These are phyloP conservation scores for Gymnopithys bicolor DNA, from an alignment of 2,797 vertebrate genomes.

Conservation along the genomic window DNA sequence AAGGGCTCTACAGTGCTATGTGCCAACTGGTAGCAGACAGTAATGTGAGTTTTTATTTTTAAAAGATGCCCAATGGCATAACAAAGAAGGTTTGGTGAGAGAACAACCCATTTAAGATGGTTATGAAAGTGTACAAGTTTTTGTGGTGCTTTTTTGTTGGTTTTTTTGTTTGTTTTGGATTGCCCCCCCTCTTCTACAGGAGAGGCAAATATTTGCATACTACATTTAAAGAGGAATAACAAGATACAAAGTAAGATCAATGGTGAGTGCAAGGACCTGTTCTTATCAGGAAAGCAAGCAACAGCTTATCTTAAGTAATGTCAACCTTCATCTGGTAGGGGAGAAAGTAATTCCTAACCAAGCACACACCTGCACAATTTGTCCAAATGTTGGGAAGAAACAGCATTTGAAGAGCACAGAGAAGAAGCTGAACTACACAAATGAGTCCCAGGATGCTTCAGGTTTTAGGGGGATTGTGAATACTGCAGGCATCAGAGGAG, in stretches of 20 bases:
- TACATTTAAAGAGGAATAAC: not conserved
- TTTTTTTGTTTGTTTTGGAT: not conserved
- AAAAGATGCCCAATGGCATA: accelerated
- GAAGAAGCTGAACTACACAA: not conserved
- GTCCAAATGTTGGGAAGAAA: not conserved
- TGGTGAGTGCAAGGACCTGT: not conserved
- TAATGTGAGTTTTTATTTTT: not conserved
- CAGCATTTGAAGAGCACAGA: not conserved
- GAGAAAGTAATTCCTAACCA: not conserved
- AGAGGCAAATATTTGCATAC: not conserved
- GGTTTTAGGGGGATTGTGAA: not conserved
- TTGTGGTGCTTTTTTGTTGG: not conserved
- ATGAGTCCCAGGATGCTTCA: not conserved
- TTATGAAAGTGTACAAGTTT: not conserved
- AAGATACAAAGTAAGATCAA: not conserved
- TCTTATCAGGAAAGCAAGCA: not conserved
- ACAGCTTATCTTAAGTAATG: not conserved
- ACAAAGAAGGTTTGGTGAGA: not conserved
- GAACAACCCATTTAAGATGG: not conserved
- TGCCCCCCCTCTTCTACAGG: not conserved
- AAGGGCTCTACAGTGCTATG: not conserved
- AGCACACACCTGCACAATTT: not conserved
- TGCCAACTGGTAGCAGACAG: not conserved
- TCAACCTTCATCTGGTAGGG: not conserved
- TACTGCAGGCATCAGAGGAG: not conserved